These are phyloP conservation scores for Brachymystax lenok DNA, from an alignment of 2,797 vertebrate genomes.

Conservation along the genomic window DNA sequence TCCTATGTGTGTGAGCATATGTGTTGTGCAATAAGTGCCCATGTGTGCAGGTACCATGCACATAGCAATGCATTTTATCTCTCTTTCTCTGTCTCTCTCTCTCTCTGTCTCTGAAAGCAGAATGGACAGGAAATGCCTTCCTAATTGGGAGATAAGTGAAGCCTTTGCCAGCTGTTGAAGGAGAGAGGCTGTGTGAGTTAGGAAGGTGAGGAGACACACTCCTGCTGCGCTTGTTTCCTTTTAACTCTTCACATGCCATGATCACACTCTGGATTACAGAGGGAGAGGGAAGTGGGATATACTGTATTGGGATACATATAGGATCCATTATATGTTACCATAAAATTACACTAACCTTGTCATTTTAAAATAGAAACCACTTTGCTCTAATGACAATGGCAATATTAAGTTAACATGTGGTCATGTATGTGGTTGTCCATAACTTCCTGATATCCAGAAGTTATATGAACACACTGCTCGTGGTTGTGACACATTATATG, in stretches of 20 bases:
- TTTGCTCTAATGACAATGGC: neutral
- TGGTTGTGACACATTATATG: constrained; percentile 44
- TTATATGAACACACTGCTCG: constrained; percentile 36
- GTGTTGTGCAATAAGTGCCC: neutral
- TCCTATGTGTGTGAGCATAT: no score
- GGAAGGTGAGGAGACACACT: constrained; percentile 23
- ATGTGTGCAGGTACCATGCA: neutral
- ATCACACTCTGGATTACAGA: neutral
- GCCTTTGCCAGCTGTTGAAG: constrained; percentile 54
- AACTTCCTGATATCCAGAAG: neutral
- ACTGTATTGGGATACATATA: neutral
- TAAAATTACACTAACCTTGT: neutral
- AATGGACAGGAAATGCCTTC: constrained; percentile 58
- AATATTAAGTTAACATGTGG: neutral
- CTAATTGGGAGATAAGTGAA: constrained; percentile 61
- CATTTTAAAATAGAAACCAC: neutral
- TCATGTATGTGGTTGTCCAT: neutral
- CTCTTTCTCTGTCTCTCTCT: neutral
- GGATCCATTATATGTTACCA: neutral
- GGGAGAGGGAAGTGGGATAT: neutral
- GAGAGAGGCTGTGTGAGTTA: constrained; percentile 20
- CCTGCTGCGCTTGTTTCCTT: constrained; percentile 16
- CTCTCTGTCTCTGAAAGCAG: constrained; percentile 47
- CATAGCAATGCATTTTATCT: neutral
- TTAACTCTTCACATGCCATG: constrained; percentile 18